Base-by-base conservation (phyloP, 2,113 vertebrate genomes). In the Leucosticte australis region DNA sequence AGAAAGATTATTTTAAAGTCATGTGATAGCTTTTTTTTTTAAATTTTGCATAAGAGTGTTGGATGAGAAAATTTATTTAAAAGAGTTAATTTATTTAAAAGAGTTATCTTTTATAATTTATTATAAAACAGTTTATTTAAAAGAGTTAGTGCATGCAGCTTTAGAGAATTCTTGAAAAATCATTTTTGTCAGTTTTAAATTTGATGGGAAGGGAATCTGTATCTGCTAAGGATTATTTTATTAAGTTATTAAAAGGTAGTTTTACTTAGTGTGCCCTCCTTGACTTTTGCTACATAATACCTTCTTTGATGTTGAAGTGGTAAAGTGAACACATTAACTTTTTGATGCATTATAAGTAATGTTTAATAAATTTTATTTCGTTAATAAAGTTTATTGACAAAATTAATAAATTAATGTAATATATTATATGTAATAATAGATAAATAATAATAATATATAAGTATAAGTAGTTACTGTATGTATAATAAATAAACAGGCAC, bases 301-400 rank as follows among this genome's bases (percentile, higher is more conserved):
- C 39, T 75, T 89, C 69, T 91, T 88, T 94, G 91, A 93, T 95
- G 71, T 60, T 80, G 85, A 83, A 82, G 59, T 47, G 18, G 22
- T 77, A 37, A 81, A 92, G n/a, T 1, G 15, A 92, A 35, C 39
- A 15, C 41, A 60, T 49, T 64, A 53, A 71, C 23, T 53, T 87
- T 80, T 42, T 55, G 5, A 7, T 27, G 18, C 49, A 22, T 68
- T 79, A 10, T 28, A 85, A 71, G 13, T 56, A 63, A 67, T 0
- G 7, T 52, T 80, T 78, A 78, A 74, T 60, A n/a, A 3, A 3
- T 52, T 53, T 26, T 65, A 53, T 62, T 79, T 55, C 63, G 35
- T 65, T 86, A 28, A 28, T 52, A 28, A 52, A 52, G 28, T 52
- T 30, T 52, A 52, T 30, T 30, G 27, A 17, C 41, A 28, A 30